Conservation (phyloP, 2,888 invertebrate species). For the Neoascia interrupta region DNA sequence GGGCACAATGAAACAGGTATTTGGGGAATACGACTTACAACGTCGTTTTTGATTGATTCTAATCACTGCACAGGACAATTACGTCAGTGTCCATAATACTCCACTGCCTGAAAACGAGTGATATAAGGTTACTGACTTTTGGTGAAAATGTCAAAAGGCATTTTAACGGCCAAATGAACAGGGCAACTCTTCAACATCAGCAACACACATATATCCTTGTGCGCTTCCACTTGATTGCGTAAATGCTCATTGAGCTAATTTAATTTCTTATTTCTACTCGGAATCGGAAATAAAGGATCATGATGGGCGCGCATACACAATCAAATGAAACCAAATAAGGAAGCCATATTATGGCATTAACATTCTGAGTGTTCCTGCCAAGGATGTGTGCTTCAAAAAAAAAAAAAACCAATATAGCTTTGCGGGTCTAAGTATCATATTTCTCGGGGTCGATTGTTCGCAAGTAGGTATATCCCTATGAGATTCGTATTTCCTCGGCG, state of each 20-base stretch:
- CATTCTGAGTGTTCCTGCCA: constrained; percentile 2
- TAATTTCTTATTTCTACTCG: constrained; percentile 71
- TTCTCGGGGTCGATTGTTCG: neutral
- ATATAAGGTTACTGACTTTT: no score
- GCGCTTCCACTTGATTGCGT: constrained; percentile 75
- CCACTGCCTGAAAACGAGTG: neutral
- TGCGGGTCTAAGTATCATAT: neutral
- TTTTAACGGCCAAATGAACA: constrained; percentile 44
- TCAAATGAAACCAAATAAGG: constrained; percentile 58
- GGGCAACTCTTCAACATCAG: neutral
- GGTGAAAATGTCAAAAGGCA: constrained; percentile 52
- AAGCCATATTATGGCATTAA: constrained; percentile 54
- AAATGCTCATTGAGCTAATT: constrained; percentile 78
- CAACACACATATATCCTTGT: constrained; percentile 35
- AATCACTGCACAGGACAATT: neutral
- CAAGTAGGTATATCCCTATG: no score
- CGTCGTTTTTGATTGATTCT: no score
- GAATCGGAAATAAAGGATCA: constrained; percentile 54
- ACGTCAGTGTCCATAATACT: neutral
- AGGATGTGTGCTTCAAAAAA: no score
- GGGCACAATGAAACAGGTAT: no score
- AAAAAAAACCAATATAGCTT: no score
- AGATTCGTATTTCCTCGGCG: no score
- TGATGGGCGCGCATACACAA: constrained; percentile 31
- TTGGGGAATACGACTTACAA: no score